Base-by-base conservation (phyloP, 2,113 vertebrate genomes). In the Microcebus lehilahytsara region DNA sequence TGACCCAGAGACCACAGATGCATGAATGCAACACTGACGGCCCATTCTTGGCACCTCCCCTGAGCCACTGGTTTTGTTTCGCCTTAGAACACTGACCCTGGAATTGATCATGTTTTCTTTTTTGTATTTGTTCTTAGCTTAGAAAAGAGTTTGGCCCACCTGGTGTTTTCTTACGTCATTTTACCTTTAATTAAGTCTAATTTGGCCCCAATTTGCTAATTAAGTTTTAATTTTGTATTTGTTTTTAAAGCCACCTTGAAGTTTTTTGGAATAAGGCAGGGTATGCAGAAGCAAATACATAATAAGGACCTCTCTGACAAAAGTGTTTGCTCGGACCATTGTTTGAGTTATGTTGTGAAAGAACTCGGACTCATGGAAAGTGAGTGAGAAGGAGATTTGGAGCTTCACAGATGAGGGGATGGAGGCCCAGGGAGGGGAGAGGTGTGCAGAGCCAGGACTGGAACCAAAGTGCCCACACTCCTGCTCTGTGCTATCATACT, bases 1-100 rank as follows among this genome's bases (percentile, higher is more conserved):
- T 25, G 22, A 23, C 8, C 7, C 30, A 49, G 67, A 75, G 46
- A 9, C 3, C 2, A 17, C 30, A 22, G 4, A 2, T 19, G 17
- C 23, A 23, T 11, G 58, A 5, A 32, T n/a, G 9, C 32, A 8
- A 2, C 40, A 0, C 20, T 9, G 2, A 42, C 17, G 32, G 42
- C 25, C 40, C 9, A 12, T 49, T n/a, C 60, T 34, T 4, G 16
- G 60, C 4, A 6, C 11, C 56, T 84, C n/a, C 53, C 27, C 37
- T 30, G 71, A 66, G 30, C 74, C 30, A 1, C 64, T 51, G 22
- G 3, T n/a, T 53, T 1, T 7, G 17, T 71, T 53, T 40, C 37
- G 22, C 75, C 53, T 86, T 42, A 49, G 71, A 75, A 84, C 2
- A 53, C 53, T 1, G 74, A 23, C 58, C 66, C 30, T 79, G 8